A percentile compares a stretch with the other conserved stretches of the same genome.
phyloP scores from a whole-genome alignment of 2,797 vertebrate species.

The Morelia viridis region DNA sequence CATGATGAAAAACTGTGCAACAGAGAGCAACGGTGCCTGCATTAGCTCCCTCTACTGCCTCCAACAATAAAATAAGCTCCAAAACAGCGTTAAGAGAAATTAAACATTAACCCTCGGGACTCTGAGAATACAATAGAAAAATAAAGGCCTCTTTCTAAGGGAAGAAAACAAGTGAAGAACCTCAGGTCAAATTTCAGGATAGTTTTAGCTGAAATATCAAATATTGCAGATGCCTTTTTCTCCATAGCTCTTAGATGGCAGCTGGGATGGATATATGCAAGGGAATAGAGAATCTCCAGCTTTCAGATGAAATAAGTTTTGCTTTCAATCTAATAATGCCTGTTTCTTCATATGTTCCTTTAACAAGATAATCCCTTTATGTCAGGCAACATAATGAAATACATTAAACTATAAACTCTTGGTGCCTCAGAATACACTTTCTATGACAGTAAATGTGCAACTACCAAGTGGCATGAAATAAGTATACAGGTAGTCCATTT shows the following conservation, averaged over 20 bases:
- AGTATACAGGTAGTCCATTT: background rate
- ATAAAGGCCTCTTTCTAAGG: background rate
- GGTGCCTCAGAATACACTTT: background rate
- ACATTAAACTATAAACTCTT: background rate
- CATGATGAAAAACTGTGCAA: background rate
- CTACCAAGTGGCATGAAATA: background rate
- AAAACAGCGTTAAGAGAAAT: background rate
- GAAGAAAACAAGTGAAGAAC: background rate
- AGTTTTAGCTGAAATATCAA: background rate
- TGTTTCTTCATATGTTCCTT: background rate
- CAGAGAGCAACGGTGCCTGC: background rate
- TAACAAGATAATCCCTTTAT: background rate
- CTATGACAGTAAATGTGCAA: background rate
- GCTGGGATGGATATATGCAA: background rate
- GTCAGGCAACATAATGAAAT: background rate
- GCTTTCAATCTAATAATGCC: background rate
- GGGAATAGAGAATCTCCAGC: background rate
- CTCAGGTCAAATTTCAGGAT: background rate
- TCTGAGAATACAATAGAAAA: background rate
- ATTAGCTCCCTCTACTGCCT: background rate
- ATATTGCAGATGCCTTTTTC: background rate
- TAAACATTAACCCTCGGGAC: background rate
- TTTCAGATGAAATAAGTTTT: background rate
- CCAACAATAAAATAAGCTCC: background rate
- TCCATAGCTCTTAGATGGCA: background rate